Evolutionary conservation across 2,888 invertebrate genomes (phyloP).

Genomic region (Tupiocoris notatus): DNA sequence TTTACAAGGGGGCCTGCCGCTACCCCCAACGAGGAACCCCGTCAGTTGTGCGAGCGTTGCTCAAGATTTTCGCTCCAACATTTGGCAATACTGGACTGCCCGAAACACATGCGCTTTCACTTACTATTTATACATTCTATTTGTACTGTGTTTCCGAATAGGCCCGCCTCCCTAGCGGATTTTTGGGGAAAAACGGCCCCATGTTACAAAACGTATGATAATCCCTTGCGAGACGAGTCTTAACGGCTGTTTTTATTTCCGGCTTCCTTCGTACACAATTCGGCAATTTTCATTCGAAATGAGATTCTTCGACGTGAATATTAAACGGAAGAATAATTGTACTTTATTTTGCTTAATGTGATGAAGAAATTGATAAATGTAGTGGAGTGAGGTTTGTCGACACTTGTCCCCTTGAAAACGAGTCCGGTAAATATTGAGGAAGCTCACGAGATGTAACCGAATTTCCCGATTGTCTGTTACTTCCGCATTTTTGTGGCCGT

Average conservation of each 20-base stretch:
- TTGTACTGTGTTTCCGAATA: slow-evolving; percentile 24
- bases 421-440: too few species aligned
- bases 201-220: background rate
- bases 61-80: slow-evolving; percentile 25
- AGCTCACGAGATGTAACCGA: too few species aligned
- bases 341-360: too few species aligned
- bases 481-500: too few species aligned
- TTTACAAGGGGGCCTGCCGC: background rate
- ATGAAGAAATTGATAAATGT: too few species aligned
- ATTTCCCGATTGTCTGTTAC: too few species aligned
- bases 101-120: slow-evolving; percentile 25
- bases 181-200: background rate
- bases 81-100: slow-evolving; percentile 18
- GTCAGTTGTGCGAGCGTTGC: background rate
- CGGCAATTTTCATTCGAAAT: too few species aligned
- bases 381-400: too few species aligned
- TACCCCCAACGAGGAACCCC: background rate
- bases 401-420: too few species aligned
- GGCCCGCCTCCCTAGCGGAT: background rate
- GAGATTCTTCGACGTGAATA: too few species aligned
- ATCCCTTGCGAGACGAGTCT: background rate
- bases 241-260: background rate
- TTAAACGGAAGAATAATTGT: too few species aligned
- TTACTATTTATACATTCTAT: slow-evolving; percentile 31
- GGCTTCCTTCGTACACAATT: background rate